These are phyloP conservation scores for Phaenicophaeus curvirostris DNA, from an alignment of 2,797 vertebrate species.

Conservation along the genomic window DNA sequence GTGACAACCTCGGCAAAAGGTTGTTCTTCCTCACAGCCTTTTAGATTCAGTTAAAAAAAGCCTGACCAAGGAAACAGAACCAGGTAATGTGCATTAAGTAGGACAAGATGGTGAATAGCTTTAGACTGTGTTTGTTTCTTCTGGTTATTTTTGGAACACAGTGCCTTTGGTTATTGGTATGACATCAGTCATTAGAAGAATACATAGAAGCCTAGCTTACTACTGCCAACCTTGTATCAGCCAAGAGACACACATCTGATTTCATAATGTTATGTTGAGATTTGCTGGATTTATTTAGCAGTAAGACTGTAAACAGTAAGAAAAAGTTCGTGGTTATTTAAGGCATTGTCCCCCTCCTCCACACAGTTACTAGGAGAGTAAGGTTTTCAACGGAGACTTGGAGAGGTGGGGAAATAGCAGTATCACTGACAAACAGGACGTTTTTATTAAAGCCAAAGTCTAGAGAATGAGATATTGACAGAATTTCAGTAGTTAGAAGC, in stretches of 20 bases:
- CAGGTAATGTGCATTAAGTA: constrained; percentile 30
- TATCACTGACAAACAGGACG: background rate
- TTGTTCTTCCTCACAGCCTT: background rate
- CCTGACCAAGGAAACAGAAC: background rate
- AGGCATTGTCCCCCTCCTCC: background rate
- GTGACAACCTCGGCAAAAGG: constrained; percentile 3
- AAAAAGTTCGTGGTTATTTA: background rate
- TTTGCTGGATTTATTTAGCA: background rate
- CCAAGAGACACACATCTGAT: background rate
- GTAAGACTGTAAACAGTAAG: background rate
- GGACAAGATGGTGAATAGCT: constrained; percentile 22
- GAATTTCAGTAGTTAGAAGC: background rate
- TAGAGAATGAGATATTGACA: background rate
- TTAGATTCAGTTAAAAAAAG: background rate
- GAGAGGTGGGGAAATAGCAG: background rate
- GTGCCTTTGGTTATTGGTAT: constrained; percentile 34
- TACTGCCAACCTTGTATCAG: background rate
- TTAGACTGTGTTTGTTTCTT: constrained; percentile 26
- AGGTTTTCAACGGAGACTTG: background rate
- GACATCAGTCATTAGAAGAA: constrained; percentile 36
- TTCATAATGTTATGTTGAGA: background rate
- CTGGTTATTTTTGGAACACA: constrained; percentile 18
- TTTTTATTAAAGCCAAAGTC: background rate
- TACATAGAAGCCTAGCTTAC: background rate
- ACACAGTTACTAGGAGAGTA: background rate